Percentiles rank a stretch among this genome's conserved stretches.
Conservation (phyloP, 2,113 vertebrate species). For the Trematocara variabile region DNA sequence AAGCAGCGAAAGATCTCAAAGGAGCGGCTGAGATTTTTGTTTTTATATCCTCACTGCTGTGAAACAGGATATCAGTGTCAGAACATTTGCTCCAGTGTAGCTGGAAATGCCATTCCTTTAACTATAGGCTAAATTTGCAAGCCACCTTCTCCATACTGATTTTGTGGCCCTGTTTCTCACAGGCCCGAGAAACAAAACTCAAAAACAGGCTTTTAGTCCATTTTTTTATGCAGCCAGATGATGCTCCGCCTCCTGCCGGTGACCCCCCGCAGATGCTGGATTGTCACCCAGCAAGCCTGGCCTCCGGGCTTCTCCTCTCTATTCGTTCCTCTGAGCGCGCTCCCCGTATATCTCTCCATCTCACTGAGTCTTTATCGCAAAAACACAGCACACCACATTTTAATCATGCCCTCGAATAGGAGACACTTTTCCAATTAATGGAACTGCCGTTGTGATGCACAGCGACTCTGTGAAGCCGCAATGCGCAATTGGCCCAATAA, state of each 20-base stretch:
- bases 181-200: not conserved
- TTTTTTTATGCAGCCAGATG: not conserved
- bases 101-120: slow-evolving; percentile 12
- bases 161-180: not conserved
- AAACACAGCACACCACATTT: slow-evolving; percentile 67
- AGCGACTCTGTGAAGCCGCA: slow-evolving; percentile 42
- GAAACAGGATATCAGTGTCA: slow-evolving; percentile 17
- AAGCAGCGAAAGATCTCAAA: slow-evolving; percentile 30
- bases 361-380: slow-evolving; percentile 60
- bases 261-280: slow-evolving; percentile 42
- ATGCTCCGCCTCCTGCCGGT: slow-evolving; percentile 4
- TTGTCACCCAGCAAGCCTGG: slow-evolving; percentile 49
- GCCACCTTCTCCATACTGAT: not conserved
- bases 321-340: slow-evolving; percentile 19
- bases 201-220: slow-evolving; percentile 10
- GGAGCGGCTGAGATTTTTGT: slow-evolving; percentile 14
- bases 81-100: slow-evolving; percentile 26
- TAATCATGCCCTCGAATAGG: slow-evolving; percentile 70
- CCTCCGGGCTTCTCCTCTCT: slow-evolving; percentile 33
- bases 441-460: slow-evolving; percentile 39
- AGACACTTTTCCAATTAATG: slow-evolving; percentile 75
- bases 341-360: slow-evolving; percentile 55
- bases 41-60: slow-evolving; percentile 11
- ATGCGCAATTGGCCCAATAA: slow-evolving; percentile 44
- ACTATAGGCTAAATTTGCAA: slow-evolving; percentile 31